phyloP scores from a whole-genome alignment of 2,888 invertebrate species.

The Dromius quadrimaculatus region DNA sequence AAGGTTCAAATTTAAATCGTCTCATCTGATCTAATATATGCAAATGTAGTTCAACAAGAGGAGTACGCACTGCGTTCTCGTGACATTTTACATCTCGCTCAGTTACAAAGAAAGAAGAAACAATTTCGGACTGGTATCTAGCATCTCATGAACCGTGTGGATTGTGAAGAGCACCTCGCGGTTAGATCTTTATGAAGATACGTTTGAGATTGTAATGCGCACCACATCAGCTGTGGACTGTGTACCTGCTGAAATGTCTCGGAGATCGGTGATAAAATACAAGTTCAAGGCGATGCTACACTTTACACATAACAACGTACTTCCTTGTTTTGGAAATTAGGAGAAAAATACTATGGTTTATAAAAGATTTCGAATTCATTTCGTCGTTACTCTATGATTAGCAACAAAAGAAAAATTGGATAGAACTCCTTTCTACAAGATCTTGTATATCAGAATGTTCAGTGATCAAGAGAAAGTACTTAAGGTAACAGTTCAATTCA shows the following conservation, averaged over 20 bases:
- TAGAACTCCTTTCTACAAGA: too few species aligned
- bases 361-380: too few species aligned
- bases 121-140: conserved; percentile 27
- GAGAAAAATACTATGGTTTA: too few species aligned
- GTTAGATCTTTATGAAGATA: conserved; percentile 1
- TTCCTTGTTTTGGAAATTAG: conserved; percentile 12
- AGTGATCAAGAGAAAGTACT: too few species aligned
- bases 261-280: conserved; percentile 14
- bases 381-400: too few species aligned
- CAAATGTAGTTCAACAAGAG: conserved; percentile 21
- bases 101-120: conserved; percentile 27
- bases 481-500: too few species aligned
- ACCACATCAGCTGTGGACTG: background rate
- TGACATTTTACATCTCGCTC: conserved; percentile 9
- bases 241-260: conserved; percentile 30
- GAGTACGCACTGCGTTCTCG: background rate
- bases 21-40: conserved; percentile 29
- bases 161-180: conserved; percentile 2
- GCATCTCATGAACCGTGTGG: conserved; percentile 13
- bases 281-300: conserved; percentile 19
- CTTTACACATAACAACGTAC: background rate
- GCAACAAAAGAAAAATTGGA: too few species aligned
- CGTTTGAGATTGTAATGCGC: conserved; percentile 34
- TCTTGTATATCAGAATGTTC: too few species aligned
- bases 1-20: conserved; percentile 15